A percentile compares a stretch with the other conserved stretches of the same genome.
Conservation (phyloP, 2,797 vertebrate genomes). For the Champsocephalus gunnari region DNA sequence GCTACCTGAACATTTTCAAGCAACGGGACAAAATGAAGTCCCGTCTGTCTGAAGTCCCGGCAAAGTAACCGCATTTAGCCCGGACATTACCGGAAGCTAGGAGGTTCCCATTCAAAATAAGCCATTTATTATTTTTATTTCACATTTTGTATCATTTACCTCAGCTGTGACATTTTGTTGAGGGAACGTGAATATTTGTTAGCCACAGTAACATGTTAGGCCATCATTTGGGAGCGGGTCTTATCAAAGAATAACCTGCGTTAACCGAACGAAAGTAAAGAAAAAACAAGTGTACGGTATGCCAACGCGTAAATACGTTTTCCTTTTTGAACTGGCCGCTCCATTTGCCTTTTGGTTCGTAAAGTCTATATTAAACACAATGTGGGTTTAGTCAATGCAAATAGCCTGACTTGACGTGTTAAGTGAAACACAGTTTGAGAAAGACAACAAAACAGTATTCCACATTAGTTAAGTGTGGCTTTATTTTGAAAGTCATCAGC, state of each 20-base stretch:
- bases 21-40: slow-evolving; percentile 25
- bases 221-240: too few species aligned
- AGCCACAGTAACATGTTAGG: neutral
- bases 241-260: neutral
- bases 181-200: neutral
- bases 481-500: slow-evolving; percentile 48
- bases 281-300: too few species aligned
- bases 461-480: neutral
- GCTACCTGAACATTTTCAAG: neutral
- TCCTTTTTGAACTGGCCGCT: neutral
- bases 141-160: too few species aligned
- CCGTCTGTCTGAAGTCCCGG: neutral
- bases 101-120: neutral
- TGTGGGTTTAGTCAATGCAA: neutral
- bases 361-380: neutral
- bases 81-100: slow-evolving; percentile 3
- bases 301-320: too few species aligned
- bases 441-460: accelerated
- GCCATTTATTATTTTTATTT: neutral
- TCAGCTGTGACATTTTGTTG: neutral
- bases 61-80: slow-evolving; percentile 17
- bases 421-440: neutral
- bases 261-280: too few species aligned
- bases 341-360: neutral
- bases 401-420: neutral